Evolutionary conservation across 1,140 invertebrate species (phyloP), one percentile per base, ranked within the genome.

Genomic region (Eriocheir sinensis): DNA sequence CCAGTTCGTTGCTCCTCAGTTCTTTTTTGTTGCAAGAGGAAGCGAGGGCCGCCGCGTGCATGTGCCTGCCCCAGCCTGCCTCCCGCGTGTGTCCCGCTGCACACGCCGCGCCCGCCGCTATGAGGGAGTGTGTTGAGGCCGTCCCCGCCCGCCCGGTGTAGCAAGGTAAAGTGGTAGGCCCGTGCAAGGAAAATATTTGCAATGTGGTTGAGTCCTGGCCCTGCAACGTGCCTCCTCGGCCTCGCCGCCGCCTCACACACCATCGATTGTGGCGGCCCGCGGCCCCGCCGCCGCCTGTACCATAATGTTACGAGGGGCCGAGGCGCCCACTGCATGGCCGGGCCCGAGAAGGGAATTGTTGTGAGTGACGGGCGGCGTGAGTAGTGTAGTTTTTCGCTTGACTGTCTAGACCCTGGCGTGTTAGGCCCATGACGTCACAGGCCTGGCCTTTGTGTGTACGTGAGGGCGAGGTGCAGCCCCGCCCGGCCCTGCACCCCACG

Each of bases 11-110:
- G 93, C 93, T 94, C 93, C 79, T 89, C 93, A 89, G 72, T 94
- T 48, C 93, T 90, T 94, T 94, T 94, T 94, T 94, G 93, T 94
- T 94, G 93, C 93, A 94, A 89, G 93, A 94, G 93, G 93, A 94
- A 94, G 93, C 93, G 60, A 79, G 92, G 41, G 38, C 79, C 93
- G 30, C 86, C 86, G 93, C 93, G 60, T 94, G 93, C 93, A 94
- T 89, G 60, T 94, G 93, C 93, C n/a, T 72, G 81, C 93, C 60
- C 53, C 41, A 38, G 72, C 60, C 32, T 60, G 53, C 48, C 80
- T 89, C 40, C 44, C 38, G 93, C 36, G 32, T 89, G 17, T 88
- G 60, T 60, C 32, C 86, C 80, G 60, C 53, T 48, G 44, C 12
- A 89, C 21, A 89, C 48, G 48, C 32, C 72, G n/a, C 86, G 32